Evolutionary conservation across 2,888 invertebrate species (phyloP), one percentile per base, ranked within the genome.

Genomic region (Caenorhabditis japonica): DNA sequence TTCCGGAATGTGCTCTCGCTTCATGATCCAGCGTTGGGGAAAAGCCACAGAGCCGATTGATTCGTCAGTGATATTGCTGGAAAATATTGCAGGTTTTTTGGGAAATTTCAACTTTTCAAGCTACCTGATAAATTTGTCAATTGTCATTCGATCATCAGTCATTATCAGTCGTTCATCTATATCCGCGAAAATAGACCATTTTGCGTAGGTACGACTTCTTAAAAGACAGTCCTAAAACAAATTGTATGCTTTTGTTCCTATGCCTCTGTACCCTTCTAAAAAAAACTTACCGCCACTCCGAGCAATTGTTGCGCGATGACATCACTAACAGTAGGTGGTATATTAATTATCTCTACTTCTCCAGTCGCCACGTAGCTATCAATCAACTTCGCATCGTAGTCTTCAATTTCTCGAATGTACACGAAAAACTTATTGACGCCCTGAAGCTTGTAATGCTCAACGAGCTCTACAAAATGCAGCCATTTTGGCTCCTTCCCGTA

Each of bases 21-120:
- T 74, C 74, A 74, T 74, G 27, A 74, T 74, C 74, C 74, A 74
- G 10, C 74, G 51, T 41, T 74, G 74, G 0, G 74, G 74, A 33
- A 74, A 74, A 23, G 58, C 68, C 0, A 74, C 43, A 4, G 74
- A 61, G 17, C 68, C 74, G 27, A 69, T 69, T 0, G 47, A 23
- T 21, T 68, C 58, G 39, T 74, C 61, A 3, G 38, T 60, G 36
- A 73, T 13, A 44, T 38, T 51, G 51, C 68, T 66, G 44, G 15
- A 56, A 60, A n/a, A n/a, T n/a, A n/a, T n/a, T n/a, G n/a, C n/a
- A n/a, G n/a, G n/a, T n/a, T n/a, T n/a, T n/a, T n/a, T n/a, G 25
- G 15, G 15, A 33, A 17, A 27, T 27, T 21, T 39, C 10, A 17
- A 25, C n/a, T 12, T 5, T 21, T 13, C 4, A 44, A 27, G 17